A percentile compares a stretch with the other conserved stretches of the same genome.
Conservation (phyloP, 2,888 invertebrate species). For the Pycnomerus fuliginosus region DNA sequence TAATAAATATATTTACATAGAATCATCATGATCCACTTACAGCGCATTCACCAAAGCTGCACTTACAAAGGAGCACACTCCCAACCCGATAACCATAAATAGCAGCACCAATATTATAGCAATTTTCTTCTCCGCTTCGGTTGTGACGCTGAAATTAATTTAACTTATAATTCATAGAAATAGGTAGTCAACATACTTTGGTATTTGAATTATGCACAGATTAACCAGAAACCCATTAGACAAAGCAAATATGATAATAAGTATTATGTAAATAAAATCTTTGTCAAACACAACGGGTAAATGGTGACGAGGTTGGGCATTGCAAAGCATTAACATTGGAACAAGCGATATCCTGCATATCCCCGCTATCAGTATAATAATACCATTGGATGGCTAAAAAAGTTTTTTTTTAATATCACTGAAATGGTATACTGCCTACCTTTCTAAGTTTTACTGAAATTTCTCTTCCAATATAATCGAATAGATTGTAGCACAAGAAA, state of each 20-base stretch:
- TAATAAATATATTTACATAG: no score
- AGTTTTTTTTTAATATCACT: neutral
- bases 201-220: constrained; percentile 6
- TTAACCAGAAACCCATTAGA: constrained; percentile 16
- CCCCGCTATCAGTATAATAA: neutral
- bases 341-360: constrained; percentile 4
- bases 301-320: constrained; percentile 15
- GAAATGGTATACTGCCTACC: constrained; percentile 3
- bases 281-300: constrained; percentile 12
- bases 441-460: constrained; percentile 12
- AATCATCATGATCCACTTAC: no score
- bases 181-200: constrained; percentile 6
- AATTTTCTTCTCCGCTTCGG: neutral
- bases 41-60: no score
- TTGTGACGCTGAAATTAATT: constrained; percentile 3
- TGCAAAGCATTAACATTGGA: constrained; percentile 16
- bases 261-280: constrained; percentile 12
- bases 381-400: constrained; percentile 13
- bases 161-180: neutral
- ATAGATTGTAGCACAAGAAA: constrained; percentile 18
- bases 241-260: constrained; percentile 10
- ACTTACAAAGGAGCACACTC: constrained; percentile 2
- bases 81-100: constrained; percentile 5
- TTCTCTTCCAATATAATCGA: constrained; percentile 26
- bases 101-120: constrained; percentile 2